Conservation (phyloP, 2,888 invertebrate genomes). For the Poecilus cupreus region DNA sequence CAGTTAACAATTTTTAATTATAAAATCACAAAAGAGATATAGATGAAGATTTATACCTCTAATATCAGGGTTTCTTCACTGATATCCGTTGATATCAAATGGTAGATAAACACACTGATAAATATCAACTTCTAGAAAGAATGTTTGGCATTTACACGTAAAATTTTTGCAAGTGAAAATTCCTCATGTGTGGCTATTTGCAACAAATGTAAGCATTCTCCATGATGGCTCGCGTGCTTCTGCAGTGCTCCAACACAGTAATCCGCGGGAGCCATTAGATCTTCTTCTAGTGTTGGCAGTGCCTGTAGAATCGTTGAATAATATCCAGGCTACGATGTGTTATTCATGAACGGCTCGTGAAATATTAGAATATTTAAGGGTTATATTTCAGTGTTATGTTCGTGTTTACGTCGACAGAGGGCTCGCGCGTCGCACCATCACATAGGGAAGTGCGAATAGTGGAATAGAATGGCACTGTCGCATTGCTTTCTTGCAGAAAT, state of each 20-base stretch:
- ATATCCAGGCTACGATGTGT: constrained; percentile 46
- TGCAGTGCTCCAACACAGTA: not conserved
- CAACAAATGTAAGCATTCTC: not conserved
- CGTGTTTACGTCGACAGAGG: constrained; percentile 40
- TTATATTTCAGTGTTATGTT: constrained; percentile 56
- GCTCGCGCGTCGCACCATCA: no score
- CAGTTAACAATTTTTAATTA: not conserved
- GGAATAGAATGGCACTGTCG: no score
- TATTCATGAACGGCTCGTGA: constrained; percentile 52
- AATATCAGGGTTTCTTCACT: no score
- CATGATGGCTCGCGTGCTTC: not conserved
- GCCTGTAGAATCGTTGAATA: constrained; percentile 33
- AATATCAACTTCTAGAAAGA: no score
- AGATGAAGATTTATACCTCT: no score
- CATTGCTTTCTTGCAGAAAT: no score
- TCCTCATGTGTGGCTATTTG: not conserved
- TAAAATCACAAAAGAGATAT: not conserved
- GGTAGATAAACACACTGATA: no score
- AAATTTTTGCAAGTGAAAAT: not conserved
- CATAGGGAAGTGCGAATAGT: no score
- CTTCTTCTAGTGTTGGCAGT: not conserved
- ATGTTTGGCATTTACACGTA: not conserved
- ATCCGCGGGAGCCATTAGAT: constrained; percentile 15
- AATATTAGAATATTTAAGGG: constrained; percentile 58
- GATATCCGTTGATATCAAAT: no score